Base-by-base conservation (phyloP, 2,888 invertebrate species). In the Palloptera scutellata region DNA sequence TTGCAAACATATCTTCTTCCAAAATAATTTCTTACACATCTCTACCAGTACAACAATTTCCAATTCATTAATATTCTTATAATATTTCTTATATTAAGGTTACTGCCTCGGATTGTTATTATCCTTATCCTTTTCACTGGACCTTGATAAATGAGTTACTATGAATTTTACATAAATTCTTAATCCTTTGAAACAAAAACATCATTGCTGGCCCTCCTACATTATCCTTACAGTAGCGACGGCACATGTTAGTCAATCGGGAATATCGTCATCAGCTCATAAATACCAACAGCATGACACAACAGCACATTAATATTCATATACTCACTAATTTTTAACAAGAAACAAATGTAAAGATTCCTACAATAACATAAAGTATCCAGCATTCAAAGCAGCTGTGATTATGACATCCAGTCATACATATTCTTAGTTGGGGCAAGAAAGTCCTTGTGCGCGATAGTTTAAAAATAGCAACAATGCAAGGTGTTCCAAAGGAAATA, bases 271-370 rank as follows among this genome's bases (percentile, higher is more conserved):
- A 30, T 30, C 30, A 30, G 3, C 6, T 15, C 48, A 15, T 48
- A 13, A 48, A 48, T 15, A 5, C 48, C 48, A 48, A 8, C 45
- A 13, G 1, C 45, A 45, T n/a, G 5, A 15, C 48, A 30, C 48
- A 48, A 48, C 15, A 15, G n/a, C 48, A 48, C 48, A 48, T 48
- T 48, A n/a, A 48, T 48, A 48, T 48, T 48, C 48, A 48, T 48
- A 48, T n/a, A 48, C 30, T 30, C 67, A 72, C 72, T 72, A 72
- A 72, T 72, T 72, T 72, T 72, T 72, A 72, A 72, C 69, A 64
- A 65, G 72, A 69, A 69, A 69, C 70, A 72, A 72, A 72, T 72
- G 70, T 64, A 72, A 70, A 70, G 11, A 15, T n/a, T 8, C 48
- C 13, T 48, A 48, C 5, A n/a, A n/a, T 10, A 13, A 48, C 48